Evolutionary conservation across 2,113 vertebrate genomes (phyloP).

Genomic region (Grammomys surdaster): DNA sequence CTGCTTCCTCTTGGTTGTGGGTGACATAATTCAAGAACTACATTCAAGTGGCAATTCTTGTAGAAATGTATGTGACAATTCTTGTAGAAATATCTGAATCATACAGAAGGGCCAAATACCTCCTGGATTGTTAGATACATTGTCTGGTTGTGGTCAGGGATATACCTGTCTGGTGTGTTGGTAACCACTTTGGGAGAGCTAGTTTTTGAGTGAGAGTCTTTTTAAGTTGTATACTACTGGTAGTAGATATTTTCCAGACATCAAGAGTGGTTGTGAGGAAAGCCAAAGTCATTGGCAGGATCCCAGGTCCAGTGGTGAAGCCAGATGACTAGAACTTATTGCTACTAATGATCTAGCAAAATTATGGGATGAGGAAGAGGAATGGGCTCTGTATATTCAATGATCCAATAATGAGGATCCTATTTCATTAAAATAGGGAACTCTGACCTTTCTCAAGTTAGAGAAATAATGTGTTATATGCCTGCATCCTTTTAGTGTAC

Average conservation of each 20-base stretch:
- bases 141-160: not conserved
- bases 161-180: not conserved
- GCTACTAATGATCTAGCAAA: not conserved
- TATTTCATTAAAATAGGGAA: slow-evolving; percentile 31
- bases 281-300: not conserved
- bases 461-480: not conserved
- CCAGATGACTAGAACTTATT: slow-evolving; percentile 2
- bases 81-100: not conserved
- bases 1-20: not conserved
- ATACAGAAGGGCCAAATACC: not conserved
- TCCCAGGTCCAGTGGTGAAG: not conserved
- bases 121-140: not conserved
- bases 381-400: not conserved
- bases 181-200: not conserved
- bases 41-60: not conserved
- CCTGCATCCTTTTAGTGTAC: slow-evolving; percentile 3
- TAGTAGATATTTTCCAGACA: not conserved
- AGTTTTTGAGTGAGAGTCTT: not conserved
- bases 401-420: not conserved
- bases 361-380: not conserved
- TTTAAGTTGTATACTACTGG: not conserved
- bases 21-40: not conserved
- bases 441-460: not conserved
- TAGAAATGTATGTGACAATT: no score
- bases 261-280: not conserved